These are phyloP conservation scores for Pteropus rufus DNA, from an alignment of 2,797 vertebrate genomes.

Conservation along the genomic window DNA sequence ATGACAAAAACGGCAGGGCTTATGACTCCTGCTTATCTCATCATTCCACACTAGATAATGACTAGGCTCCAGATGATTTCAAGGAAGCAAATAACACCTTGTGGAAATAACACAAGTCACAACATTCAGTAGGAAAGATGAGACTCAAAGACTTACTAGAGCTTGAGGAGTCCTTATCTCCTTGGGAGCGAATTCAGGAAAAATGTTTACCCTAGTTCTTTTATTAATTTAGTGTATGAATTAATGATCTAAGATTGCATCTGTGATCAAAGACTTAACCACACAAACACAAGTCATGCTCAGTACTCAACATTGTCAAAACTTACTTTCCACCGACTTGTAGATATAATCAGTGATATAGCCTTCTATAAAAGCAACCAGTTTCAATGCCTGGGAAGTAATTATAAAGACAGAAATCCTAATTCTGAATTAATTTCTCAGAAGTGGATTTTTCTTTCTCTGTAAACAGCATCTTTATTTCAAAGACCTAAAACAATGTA, in stretches of 20 bases:
- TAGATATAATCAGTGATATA: constrained; percentile 64
- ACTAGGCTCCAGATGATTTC: not conserved
- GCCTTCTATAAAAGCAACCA: constrained; percentile 72
- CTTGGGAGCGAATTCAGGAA: not conserved
- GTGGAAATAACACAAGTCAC: not conserved
- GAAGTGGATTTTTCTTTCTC: constrained; percentile 50
- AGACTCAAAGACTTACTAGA: not conserved
- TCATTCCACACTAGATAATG: not conserved
- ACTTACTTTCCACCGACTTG: constrained; percentile 48
- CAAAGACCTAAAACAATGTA: constrained; percentile 38
- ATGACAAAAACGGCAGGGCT: not conserved
- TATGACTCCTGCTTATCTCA: not conserved
- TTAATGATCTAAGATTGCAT: not conserved
- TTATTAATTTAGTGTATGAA: not conserved
- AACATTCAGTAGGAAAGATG: not conserved
- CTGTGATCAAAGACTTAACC: not conserved
- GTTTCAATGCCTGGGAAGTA: constrained; percentile 70
- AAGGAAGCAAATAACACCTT: not conserved
- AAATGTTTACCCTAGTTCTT: not conserved
- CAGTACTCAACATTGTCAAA: constrained; percentile 54
- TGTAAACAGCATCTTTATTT: constrained; percentile 51
- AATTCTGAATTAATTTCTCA: constrained; percentile 72
- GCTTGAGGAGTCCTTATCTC: not conserved
- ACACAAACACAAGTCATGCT: not conserved
- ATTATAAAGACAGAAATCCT: constrained; percentile 74